phyloP scores from a whole-genome alignment of 2,797 vertebrate genomes.

The Enteromius viviparus region DNA sequence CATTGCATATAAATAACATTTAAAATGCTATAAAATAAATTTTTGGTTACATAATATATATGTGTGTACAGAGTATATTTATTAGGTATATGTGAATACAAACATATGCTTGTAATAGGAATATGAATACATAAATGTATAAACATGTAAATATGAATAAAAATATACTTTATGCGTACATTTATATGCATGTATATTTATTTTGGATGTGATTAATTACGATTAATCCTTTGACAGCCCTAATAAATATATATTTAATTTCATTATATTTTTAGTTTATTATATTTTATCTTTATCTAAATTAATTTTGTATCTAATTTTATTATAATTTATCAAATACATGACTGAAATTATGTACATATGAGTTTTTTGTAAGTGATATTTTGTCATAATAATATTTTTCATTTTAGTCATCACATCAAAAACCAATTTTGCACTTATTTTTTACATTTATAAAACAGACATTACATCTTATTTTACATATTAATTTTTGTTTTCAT shows the following conservation, averaged over 20 bases:
- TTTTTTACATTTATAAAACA: not conserved
- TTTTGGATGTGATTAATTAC: not conserved
- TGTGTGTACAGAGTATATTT: no score
- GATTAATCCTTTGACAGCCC: no score
- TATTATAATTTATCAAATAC: not conserved
- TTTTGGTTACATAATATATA: no score
- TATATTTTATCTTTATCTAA: not conserved
- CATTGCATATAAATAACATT: not conserved
- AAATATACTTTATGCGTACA: no score
- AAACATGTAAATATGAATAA: no score
- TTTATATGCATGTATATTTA: not conserved
- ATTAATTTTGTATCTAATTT: not conserved
- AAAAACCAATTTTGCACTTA: not conserved
- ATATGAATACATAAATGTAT: no score
- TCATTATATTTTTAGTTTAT: not conserved
- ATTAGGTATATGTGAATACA: no score
- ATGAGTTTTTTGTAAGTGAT: not conserved
- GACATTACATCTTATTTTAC: no score
- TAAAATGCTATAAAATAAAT: not conserved
- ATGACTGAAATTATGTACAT: not conserved
- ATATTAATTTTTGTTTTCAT: not conserved
- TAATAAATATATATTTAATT: not conserved
- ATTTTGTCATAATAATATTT: not conserved
- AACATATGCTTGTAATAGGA: no score
- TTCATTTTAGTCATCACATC: not conserved